Base-by-base conservation (phyloP, 2,113 vertebrate genomes). In the Lampris megalopsis region DNA sequence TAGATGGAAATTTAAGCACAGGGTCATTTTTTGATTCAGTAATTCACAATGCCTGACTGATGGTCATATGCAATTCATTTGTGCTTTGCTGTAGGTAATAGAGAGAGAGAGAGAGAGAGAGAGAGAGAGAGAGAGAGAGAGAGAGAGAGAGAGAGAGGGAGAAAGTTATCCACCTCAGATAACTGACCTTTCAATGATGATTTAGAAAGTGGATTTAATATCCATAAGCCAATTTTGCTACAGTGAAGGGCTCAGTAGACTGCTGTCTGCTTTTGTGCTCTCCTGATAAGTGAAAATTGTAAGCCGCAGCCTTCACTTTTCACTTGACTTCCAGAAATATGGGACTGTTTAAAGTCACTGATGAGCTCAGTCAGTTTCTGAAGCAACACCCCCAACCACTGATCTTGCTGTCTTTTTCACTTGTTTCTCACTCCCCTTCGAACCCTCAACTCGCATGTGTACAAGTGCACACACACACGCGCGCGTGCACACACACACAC, bases 1-100 rank as follows among this genome's bases (percentile, higher is more conserved):
- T n/a, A 60, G 68, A 77, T 72, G 59, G 66, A 81, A 80, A 81
- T 75, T 65, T 61, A 43, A 52, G 66, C 71, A 43, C 11, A 13
- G 77, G 84, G 83, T 81, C 56, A 81, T 74, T 80, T 82, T 67
- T 73, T 41, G 37, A 91, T 79, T 88, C 62, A 35, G 54, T 84
- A 88, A 90, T 71, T 78, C 82, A 70, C 60, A 74, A 63, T 68
- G 75, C 62, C 65, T 80, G 73, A 43, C 61, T 53, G n/a, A 82
- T 65, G 41, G 72, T 76, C 91, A 90, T 87, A 83, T 91, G 91
- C 80, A 74, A 88, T 91, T 88, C 61, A 91, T 91, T 85, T 90
- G 62, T 41, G 63, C 91, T 71, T 78, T 42, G 90, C 88, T 93
- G 92, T 92, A 91, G 89, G 91, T 91, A 85, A 65, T 69, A 50